Percentiles rank a stretch among this genome's conserved stretches.
Conservation (phyloP, 2,797 vertebrate genomes). For the Epinephelus awoara region DNA sequence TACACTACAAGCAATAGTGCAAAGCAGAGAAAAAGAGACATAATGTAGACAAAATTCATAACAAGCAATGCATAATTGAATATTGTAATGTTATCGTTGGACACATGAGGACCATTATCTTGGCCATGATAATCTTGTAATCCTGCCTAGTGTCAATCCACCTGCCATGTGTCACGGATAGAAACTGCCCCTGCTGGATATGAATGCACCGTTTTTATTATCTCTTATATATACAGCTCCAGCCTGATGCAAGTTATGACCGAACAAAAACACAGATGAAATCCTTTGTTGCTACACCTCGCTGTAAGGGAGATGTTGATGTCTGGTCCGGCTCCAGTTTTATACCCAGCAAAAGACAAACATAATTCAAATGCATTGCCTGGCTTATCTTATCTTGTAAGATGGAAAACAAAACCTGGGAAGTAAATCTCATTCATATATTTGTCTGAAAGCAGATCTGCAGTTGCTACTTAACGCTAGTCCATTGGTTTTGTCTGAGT, state of each 20-base stretch:
- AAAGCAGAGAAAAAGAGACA: too few relatives aligned
- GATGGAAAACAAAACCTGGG: slow-evolving; percentile 59
- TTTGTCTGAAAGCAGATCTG: slow-evolving; percentile 72
- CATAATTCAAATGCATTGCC: slow-evolving; percentile 71
- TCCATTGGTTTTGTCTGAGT: slow-evolving; percentile 81
- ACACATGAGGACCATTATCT: too few relatives aligned
- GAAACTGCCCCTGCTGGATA: slow-evolving; percentile 8
- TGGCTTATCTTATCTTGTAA: slow-evolving; percentile 66
- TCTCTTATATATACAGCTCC: slow-evolving; percentile 21
- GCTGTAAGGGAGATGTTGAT: slow-evolving; percentile 32
- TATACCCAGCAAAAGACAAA: slow-evolving; percentile 54
- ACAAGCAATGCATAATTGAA: too few relatives aligned
- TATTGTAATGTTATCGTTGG: too few relatives aligned
- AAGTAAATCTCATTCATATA: slow-evolving; percentile 68
- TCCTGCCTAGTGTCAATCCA: slow-evolving; percentile 8
- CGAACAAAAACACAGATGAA: slow-evolving; percentile 43
- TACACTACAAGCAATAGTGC: too few relatives aligned
- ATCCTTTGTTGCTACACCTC: slow-evolving; percentile 36
- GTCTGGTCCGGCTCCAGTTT: slow-evolving; percentile 42
- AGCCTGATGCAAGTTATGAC: slow-evolving; percentile 16
- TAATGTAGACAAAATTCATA: too few relatives aligned
- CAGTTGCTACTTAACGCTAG: slow-evolving; percentile 78
- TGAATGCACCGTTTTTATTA: slow-evolving; percentile 19
- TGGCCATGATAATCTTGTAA: too few relatives aligned
- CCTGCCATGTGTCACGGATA: slow-evolving; percentile 22